Evolutionary conservation across 2,888 invertebrate genomes (phyloP).

Genomic region (Brachyptera risi): DNA sequence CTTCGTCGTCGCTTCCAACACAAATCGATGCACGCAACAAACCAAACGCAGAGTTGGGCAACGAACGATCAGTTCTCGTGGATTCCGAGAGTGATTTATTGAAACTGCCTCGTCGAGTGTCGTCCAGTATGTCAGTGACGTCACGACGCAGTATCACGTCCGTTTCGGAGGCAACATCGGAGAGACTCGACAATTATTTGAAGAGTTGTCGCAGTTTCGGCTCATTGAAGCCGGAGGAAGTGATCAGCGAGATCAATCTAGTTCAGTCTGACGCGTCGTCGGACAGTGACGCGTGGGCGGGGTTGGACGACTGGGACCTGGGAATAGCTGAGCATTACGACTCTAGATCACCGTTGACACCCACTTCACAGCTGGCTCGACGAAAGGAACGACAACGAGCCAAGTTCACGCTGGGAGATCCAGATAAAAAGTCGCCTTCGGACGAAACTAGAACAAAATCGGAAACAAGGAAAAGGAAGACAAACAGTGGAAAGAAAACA

Average conservation of each 20-base stretch:
- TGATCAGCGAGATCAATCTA: conserved; percentile 35
- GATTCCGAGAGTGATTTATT: not conserved
- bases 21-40: not conserved
- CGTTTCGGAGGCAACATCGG: conserved; percentile 38
- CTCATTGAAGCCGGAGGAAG: conserved; percentile 46
- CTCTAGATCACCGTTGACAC: conserved; percentile 28
- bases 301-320: conserved; percentile 50
- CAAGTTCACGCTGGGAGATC: conserved; percentile 39
- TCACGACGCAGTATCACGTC: conserved; percentile 14
- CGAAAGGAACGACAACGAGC: conserved; percentile 33
- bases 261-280: conserved; percentile 41
- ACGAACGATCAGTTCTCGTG: not conserved
- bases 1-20: not conserved
- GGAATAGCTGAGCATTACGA: conserved; percentile 45
- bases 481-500: not conserved
- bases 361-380: conserved; percentile 28
- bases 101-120: not conserved
- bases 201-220: conserved; percentile 48
- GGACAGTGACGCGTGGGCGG: conserved; percentile 49
- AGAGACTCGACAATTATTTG: conserved; percentile 47
- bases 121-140: not conserved
- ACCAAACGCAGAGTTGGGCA: no score
- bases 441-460: no score
- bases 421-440: conserved; percentile 10
- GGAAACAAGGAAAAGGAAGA: conserved; percentile 24